Percentiles rank a stretch among this genome's conserved stretches.
Conservation (phyloP, 2,113 vertebrate genomes). For the Paramormyrops kingsleyae region DNA sequence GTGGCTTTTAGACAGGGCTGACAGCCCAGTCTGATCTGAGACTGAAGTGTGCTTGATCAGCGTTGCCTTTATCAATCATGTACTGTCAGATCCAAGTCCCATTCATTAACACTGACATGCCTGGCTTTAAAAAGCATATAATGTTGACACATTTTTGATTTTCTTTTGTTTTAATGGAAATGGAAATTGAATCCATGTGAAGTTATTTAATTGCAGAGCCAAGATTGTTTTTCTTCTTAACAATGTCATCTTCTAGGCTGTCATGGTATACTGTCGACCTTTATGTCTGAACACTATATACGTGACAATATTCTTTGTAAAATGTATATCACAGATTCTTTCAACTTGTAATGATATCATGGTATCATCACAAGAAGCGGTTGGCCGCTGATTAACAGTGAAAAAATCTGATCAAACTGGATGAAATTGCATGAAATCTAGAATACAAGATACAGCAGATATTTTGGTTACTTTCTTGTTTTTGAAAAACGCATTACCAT, state of each 20-base stretch:
- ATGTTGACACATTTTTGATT: background rate
- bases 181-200: background rate
- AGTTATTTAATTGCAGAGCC: background rate
- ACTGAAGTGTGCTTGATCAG: background rate
- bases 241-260: background rate
- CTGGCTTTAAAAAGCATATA: background rate
- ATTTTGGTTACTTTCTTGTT: background rate
- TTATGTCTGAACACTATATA: background rate
- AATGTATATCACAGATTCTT: background rate
- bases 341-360: background rate
- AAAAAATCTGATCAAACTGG: background rate
- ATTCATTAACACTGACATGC: background rate
- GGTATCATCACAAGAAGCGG: background rate
- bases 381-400: background rate
- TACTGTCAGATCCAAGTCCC: background rate
- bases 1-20: conserved; percentile 12
- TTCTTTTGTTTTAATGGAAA: background rate
- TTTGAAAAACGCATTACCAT: background rate
- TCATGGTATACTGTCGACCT: background rate
- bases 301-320: background rate
- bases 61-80: background rate
- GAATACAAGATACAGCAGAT: background rate
- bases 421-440: background rate
- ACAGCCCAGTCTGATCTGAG: conserved; percentile 30
- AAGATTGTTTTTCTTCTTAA: background rate